Evolutionary conservation across 2,888 invertebrate species (phyloP), one percentile per base, ranked within the genome.

Genomic region (Pseudeuparius sepicola): DNA sequence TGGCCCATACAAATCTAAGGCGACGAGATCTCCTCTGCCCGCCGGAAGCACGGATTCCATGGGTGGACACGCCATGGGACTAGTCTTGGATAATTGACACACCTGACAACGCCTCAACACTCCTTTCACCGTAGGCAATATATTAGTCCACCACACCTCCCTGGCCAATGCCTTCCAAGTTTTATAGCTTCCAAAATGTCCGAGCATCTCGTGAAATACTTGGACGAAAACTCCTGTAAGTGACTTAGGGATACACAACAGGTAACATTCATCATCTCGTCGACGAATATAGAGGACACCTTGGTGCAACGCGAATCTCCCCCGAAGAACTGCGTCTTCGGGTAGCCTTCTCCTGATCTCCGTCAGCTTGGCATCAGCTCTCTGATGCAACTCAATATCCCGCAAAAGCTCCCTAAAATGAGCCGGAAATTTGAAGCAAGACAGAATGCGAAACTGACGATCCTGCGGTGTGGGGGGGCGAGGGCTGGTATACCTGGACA

Each of bases 121-220:
- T 6, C 16, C 33, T 6, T 36, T 38, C 1, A 39, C 28, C 6
- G 39, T 31, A 2, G 15, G 12, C 2, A 29, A 15, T 23, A 34
- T 31, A n/a, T 33, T 28, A 6, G n/a, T 14, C 39, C 43, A 38
- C 14, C 33, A 37, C 16, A 33, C 34, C 10, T 33, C 35, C 14
- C 31, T 13, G 16, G 27, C 23, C 1, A 43, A n/a, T 14, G 37
- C 18, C 2, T 17, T 14, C 9, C 28, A 10, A 4, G 41, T 39
- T 28, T 39, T 34, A 24, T 36, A 42, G 2, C 27, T 16, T 2
- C 38, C 38, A 2, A 32, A 35, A 28, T 42, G 43, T 3, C 41
- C 39, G 11, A 36, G 11, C 13, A 28, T 24, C 29, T 23, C 31
- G 18, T 42, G 42, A 4, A 15, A 35, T 17, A 11, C 31, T n/a